Conservation (phyloP, 1,140 invertebrate species). For the Calephelis nemesis region DNA sequence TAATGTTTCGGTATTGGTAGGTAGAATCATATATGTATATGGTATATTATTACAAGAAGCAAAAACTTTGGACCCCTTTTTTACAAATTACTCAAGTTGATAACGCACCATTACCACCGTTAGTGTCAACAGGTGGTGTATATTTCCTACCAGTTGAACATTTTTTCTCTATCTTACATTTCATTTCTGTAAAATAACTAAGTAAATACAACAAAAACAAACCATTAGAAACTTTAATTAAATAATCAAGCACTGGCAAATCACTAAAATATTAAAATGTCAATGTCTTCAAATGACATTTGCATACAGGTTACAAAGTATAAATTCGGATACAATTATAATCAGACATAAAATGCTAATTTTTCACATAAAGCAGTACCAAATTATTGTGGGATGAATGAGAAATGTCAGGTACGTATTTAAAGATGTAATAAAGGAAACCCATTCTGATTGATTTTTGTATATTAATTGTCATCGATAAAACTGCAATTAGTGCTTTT, state of each 20-base stretch:
- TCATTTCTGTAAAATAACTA: too few relatives aligned
- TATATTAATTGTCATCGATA: neutral
- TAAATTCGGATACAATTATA: conserved; percentile 38
- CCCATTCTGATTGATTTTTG: conserved; percentile 24
- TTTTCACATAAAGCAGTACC: conserved; percentile 30
- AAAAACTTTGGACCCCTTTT: too few relatives aligned
- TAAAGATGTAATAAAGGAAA: conserved; percentile 2
- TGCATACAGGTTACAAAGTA: conserved; percentile 38
- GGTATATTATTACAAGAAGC: too few relatives aligned
- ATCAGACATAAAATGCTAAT: conserved; percentile 35
- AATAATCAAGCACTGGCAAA: conserved; percentile 23
- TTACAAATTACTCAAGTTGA: too few relatives aligned
- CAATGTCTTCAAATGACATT: conserved; percentile 41
- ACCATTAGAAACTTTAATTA: conserved; percentile 13
- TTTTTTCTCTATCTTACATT: too few relatives aligned
- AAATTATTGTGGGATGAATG: conserved; percentile 48
- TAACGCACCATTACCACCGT: too few relatives aligned
- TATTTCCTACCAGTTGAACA: too few relatives aligned
- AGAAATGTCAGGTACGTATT: conserved; percentile 52
- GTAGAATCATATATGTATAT: too few relatives aligned
- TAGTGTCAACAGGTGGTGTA: too few relatives aligned
- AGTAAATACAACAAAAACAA: neutral
- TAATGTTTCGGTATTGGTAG: too few relatives aligned
- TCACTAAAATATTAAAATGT: conserved; percentile 29
- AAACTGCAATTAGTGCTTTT: too few relatives aligned